Base-by-base conservation (phyloP, 1,140 invertebrate genomes). In the Alviniconcha marisindica region DNA sequence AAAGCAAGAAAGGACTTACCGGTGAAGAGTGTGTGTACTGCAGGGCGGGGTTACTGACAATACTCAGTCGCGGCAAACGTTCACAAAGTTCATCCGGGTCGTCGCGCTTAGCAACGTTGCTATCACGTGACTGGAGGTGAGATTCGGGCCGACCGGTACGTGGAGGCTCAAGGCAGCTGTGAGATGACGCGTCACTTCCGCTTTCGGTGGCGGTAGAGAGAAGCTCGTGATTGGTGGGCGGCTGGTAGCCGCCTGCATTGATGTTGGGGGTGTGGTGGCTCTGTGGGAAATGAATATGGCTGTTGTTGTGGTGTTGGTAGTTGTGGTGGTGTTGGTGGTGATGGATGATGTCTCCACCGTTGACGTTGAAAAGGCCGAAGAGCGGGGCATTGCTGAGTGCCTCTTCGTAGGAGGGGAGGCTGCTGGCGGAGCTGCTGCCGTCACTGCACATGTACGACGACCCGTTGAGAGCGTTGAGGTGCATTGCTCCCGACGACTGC, bases 401-500 rank as follows among this genome's bases (percentile, higher is more conserved):
- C 4, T 76, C 73, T 28, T 76, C 73, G 28, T n/a, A 76, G 5
- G 73, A 76, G 3, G 73, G 44, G 40, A 51, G 73, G 44, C 73
- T 12, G 40, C 14, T 2, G 40, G 1, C 21, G 21, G 40, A 24
- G 14, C 12, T 7, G 73, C 21, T 44, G 40, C 2, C 12, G 73
- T 24, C 28, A 24, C 1, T 31, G 42, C 3, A 1, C 38, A n/a
- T 2, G 1, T 51, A 15, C 28, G 38, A 76, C 21, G 73, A 76
- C 0, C 73, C 73, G 73, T 76, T 76, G 73, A 76, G 73, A 10
- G 73, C 73, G 44, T 76, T 76, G 73, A 76, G 73, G 40, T 48
- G 73, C 73, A 76, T 76, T n/a, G 51, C 33, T n/a, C 73, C 73
- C 10, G 38, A 76, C 2, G 73, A 76, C 42, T 51, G 42, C 44